Conservation (phyloP, 2,888 invertebrate genomes). For the Oxycera nigricornis region DNA sequence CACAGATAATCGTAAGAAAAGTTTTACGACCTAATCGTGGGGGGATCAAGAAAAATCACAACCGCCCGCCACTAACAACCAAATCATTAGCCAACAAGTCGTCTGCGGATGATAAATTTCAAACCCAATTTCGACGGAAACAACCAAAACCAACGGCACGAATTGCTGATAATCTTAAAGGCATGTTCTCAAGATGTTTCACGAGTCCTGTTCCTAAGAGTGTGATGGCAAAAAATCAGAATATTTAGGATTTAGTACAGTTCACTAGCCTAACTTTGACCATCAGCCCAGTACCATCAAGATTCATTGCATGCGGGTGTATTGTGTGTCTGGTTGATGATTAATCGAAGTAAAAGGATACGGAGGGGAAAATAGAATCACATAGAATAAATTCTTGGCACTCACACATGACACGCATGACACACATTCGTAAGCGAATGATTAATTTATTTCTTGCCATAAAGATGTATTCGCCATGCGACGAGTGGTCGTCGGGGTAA, state of each 20-base stretch:
- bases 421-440: conserved; percentile 8
- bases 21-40: conserved; percentile 27
- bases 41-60: conserved; percentile 26
- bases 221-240: neutral
- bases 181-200: neutral
- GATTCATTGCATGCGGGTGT: neutral
- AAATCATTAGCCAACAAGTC: conserved; percentile 33
- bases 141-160: neutral
- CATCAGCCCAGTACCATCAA: neutral
- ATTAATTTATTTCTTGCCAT: neutral
- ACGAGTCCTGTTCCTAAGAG: neutral
- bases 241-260: conserved; percentile 1
- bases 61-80: neutral
- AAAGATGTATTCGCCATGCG: neutral
- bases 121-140: conserved; percentile 12
- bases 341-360: neutral
- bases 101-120: conserved; percentile 35
- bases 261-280: neutral
- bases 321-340: neutral
- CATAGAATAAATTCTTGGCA: neutral
- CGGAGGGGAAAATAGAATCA: neutral
- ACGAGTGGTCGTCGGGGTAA: neutral
- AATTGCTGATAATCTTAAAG: neutral
- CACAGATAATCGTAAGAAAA: neutral
- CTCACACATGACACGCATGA: neutral